These are phyloP conservation scores for Salvelinus sp. DNA, from an alignment of 2,113 vertebrate genomes.

Conservation along the genomic window DNA sequence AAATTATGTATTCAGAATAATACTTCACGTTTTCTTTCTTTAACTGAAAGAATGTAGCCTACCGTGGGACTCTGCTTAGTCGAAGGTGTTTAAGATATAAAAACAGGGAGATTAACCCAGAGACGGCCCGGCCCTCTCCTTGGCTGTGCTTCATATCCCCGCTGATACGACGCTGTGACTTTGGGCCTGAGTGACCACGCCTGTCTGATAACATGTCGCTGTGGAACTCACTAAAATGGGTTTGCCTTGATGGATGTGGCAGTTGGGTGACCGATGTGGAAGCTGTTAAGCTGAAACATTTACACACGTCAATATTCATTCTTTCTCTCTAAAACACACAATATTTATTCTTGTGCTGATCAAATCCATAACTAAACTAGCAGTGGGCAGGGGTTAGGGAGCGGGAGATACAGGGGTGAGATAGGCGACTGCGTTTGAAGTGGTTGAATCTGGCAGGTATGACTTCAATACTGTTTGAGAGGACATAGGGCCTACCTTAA, in stretches of 20 bases:
- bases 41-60: slow-evolving; percentile 33
- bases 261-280: slow-evolving; percentile 43
- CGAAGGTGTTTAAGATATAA: slow-evolving; percentile 6
- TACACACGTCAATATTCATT: slow-evolving; percentile 61
- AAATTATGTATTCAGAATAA: slow-evolving; percentile 58
- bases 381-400: neutral
- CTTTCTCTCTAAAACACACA: slow-evolving; percentile 42
- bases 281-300: slow-evolving; percentile 60
- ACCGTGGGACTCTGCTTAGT: slow-evolving; percentile 14
- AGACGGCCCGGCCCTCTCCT: too few relatives aligned
- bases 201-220: slow-evolving; percentile 43
- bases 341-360: slow-evolving; percentile 40
- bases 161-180: slow-evolving; percentile 12
- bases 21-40: slow-evolving; percentile 45
- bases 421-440: slow-evolving; percentile 1
- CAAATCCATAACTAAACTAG: slow-evolving; percentile 15
- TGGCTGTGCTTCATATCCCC: neutral
- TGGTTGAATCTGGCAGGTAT: slow-evolving; percentile 24
- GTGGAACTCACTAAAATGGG: slow-evolving; percentile 59
- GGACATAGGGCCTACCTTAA: slow-evolving; percentile 45
- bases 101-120: neutral
- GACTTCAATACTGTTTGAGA: slow-evolving; percentile 42
- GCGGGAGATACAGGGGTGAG: neutral
- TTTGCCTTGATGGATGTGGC: slow-evolving; percentile 66
- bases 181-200: slow-evolving; percentile 27